phyloP scores from a whole-genome alignment of 2,888 invertebrate species.

The Maniola hyperantus region DNA sequence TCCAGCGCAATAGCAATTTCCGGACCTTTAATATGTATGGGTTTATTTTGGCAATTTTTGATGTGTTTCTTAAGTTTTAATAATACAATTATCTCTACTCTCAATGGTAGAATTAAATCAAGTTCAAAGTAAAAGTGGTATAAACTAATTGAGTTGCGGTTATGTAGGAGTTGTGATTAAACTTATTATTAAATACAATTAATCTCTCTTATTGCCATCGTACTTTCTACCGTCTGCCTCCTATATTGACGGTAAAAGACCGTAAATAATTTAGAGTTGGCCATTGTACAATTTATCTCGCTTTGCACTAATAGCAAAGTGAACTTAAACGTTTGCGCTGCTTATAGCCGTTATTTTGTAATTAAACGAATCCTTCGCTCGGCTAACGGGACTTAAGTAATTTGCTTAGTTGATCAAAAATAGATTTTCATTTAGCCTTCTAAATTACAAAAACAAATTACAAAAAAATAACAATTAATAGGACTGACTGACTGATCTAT shows the following conservation, averaged over 20 bases:
- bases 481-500: no score
- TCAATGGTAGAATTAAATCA: no score
- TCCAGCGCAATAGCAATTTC: no score
- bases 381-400: conserved; percentile 22
- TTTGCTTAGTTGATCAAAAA: conserved; percentile 17
- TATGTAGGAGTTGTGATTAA: background rate
- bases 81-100: no score
- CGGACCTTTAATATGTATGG: no score
- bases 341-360: conserved; percentile 33
- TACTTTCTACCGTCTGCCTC: conserved; percentile 17
- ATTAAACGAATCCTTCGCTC: conserved; percentile 32
- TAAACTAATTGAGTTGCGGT: background rate
- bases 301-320: conserved; percentile 23
- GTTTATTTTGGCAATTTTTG: no score
- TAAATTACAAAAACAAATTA: no score
- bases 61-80: no score
- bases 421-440: background rate
- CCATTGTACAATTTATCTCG: conserved; percentile 28
- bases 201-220: background rate
- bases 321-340: conserved; percentile 23
- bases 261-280: conserved; percentile 25
- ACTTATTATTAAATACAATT: background rate
- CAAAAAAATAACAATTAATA: no score
- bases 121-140: no score
- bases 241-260: conserved; percentile 5